These are phyloP conservation scores for Miniopterus natalensis DNA, from an alignment of 2,113 vertebrate genomes.

Conservation along the genomic window DNA sequence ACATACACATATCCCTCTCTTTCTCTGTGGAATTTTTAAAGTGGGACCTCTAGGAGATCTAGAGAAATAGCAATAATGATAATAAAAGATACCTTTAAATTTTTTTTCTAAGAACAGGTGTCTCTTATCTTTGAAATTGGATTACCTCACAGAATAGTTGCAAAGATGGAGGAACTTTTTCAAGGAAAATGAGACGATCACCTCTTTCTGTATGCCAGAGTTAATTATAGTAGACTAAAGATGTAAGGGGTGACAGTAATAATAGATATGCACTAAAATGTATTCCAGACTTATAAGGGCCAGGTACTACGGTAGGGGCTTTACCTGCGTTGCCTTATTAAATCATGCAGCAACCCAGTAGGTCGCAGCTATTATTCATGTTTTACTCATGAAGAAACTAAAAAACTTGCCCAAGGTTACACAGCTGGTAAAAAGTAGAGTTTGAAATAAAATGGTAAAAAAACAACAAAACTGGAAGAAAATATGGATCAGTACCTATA, in stretches of 20 bases:
- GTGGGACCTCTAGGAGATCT: background rate
- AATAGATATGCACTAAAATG: background rate
- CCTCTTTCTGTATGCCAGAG: conserved; percentile 13
- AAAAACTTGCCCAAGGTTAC: background rate
- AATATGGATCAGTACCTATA: background rate
- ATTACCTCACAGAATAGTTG: background rate
- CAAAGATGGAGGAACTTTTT: background rate
- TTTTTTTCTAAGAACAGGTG: background rate
- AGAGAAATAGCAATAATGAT: background rate
- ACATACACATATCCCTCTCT: background rate
- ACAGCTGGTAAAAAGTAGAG: background rate
- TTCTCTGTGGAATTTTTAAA: background rate
- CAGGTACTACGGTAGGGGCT: background rate
- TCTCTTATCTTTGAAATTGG: conserved; percentile 12
- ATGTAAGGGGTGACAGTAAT: conserved; percentile 27
- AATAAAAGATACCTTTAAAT: background rate
- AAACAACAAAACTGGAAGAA: conserved; percentile 7
- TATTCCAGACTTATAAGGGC: background rate
- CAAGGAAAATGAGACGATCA: background rate
- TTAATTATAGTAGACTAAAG: conserved; percentile 35
- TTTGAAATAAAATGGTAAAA: conserved; percentile 19
- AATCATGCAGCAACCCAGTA: background rate
- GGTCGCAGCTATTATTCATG: background rate
- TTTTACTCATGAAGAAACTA: background rate
- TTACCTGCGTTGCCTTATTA: background rate